A percentile compares a stretch with the other conserved stretches of the same genome.
Conservation (phyloP, 2,113 vertebrate genomes). For the Psittacula cyanocephala region DNA sequence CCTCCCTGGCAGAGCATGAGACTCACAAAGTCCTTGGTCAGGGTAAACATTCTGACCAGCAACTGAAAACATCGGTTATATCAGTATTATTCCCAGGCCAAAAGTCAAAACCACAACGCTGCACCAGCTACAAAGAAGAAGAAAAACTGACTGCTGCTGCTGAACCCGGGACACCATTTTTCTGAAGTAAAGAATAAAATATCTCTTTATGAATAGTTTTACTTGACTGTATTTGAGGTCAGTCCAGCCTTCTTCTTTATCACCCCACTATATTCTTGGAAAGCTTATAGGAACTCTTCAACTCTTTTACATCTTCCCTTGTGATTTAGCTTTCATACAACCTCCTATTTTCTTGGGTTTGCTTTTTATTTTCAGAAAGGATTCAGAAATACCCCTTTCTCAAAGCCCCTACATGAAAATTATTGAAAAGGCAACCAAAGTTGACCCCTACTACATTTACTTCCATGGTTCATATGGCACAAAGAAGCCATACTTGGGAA, state of each 20-base stretch:
- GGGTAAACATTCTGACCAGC: too few relatives aligned
- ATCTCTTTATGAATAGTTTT: background rate
- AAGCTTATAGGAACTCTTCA: background rate
- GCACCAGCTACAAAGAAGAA: too few relatives aligned
- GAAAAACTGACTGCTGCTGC: too few relatives aligned
- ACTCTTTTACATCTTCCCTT: background rate
- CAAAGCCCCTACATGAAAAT: background rate
- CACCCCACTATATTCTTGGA: background rate
- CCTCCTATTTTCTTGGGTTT: background rate
- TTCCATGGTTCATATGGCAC: background rate
- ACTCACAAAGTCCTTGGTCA: too few relatives aligned
- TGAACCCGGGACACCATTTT: background rate
- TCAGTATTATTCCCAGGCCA: too few relatives aligned
- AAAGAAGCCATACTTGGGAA: background rate
- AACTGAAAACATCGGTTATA: too few relatives aligned
- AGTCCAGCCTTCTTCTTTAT: background rate
- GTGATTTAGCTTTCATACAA: background rate
- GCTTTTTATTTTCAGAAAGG: background rate
- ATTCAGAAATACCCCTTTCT: background rate
- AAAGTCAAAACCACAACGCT: too few relatives aligned
- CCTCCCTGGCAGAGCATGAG: too few relatives aligned
- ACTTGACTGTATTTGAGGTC: background rate
- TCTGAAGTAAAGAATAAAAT: background rate
- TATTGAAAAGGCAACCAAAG: background rate
- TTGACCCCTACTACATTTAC: background rate